Conservation (phyloP, 37 sponge, comb jelly and placozoan species). For the Diacarnus erythraeanus region DNA sequence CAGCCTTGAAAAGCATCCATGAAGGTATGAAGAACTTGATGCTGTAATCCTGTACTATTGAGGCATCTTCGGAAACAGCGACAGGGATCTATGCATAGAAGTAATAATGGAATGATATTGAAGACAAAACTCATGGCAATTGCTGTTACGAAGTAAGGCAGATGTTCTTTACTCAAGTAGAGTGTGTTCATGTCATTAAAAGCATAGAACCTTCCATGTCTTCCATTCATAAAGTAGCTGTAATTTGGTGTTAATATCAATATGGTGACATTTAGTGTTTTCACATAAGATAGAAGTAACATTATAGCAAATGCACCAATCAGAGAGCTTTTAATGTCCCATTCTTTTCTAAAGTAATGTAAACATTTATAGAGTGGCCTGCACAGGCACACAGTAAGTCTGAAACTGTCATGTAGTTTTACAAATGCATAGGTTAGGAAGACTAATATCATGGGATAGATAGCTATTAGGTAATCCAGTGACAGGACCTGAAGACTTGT, state of each 20-base stretch:
- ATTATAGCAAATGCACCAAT: constrained; percentile 11
- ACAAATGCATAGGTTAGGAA: constrained; percentile 1
- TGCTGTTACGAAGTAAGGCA: constrained; percentile 11
- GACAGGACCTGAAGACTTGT: not conserved
- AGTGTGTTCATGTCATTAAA: not conserved
- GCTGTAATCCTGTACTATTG: not conserved
- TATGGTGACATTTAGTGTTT: constrained; percentile 1
- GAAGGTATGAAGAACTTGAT: constrained; percentile 4
- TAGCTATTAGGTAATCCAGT: constrained; percentile 10
- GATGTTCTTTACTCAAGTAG: constrained; percentile 1
- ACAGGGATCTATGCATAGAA: constrained; percentile 7
- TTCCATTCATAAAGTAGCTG: not conserved
- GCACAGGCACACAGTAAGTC: not conserved
- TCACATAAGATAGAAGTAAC: constrained; percentile 8
- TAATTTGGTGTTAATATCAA: not conserved
- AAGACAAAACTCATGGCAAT: constrained; percentile 16
- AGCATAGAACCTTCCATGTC: not conserved
- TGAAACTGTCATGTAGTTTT: constrained; percentile 10
- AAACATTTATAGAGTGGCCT: constrained; percentile 7
- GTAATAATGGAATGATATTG: not conserved
- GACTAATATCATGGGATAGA: constrained; percentile 17
- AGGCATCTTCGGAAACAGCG: constrained; percentile 10
- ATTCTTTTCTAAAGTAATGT: not conserved
- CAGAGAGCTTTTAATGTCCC: not conserved
- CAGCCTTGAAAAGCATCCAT: constrained; percentile 45